phyloP scores from a whole-genome alignment of 2,113 vertebrate species.

The Elgaria multicarinata region DNA sequence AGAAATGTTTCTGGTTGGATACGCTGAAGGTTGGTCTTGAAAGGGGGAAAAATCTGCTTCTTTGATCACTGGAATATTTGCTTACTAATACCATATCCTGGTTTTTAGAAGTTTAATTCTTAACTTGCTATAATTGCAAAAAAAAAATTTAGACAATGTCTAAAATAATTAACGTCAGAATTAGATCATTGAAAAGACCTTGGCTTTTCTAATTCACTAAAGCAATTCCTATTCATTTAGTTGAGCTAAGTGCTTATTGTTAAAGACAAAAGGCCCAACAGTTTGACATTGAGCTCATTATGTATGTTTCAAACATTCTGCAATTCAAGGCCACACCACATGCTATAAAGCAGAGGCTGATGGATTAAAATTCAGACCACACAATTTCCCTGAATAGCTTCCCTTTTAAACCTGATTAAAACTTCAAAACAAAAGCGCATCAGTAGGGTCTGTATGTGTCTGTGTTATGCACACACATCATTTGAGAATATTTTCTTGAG shows the following conservation, averaged over 20 bases:
- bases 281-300: constrained; percentile 91
- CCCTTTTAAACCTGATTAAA: constrained; percentile 73
- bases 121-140: constrained; percentile 62
- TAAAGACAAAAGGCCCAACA: constrained; percentile 90
- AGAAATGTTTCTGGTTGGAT: neutral
- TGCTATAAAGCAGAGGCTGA: constrained; percentile 72
- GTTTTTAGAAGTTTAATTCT: constrained; percentile 46
- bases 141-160: constrained; percentile 64
- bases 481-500: constrained; percentile 43
- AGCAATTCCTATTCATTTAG: constrained; percentile 93
- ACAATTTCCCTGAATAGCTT: constrained; percentile 64
- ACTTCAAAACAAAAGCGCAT: constrained; percentile 71
- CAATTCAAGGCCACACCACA: constrained; percentile 89
- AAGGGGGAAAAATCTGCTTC: neutral
- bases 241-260: constrained; percentile 91
- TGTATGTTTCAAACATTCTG: constrained; percentile 90
- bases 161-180: constrained; percentile 72
- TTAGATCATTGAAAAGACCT: constrained; percentile 70
- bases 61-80: constrained; percentile 28
- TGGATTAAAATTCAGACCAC: constrained; percentile 80
- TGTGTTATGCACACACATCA: constrained; percentile 48
- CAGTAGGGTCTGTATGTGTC: constrained; percentile 35
- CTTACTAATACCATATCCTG: constrained; percentile 34
- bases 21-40: constrained; percentile 4
- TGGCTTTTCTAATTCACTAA: constrained; percentile 91